Percentiles rank a stretch among this genome's conserved stretches.
Evolutionary conservation across 2,888 invertebrate genomes (phyloP).

Genomic region (Euspilapteryx auroguttella): DNA sequence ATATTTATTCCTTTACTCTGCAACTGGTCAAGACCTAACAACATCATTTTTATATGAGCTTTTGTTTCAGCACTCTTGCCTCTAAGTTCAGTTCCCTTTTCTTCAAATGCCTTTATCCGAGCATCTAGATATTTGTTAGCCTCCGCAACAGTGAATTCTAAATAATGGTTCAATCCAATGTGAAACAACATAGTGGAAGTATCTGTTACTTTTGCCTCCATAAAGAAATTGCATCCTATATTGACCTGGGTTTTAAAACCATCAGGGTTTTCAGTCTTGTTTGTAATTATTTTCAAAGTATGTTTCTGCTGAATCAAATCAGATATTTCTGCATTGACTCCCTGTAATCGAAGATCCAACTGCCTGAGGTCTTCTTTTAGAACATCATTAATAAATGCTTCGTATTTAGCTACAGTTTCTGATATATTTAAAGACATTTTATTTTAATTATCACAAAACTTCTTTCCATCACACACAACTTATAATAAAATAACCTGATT

Average conservation of each 20-base stretch:
- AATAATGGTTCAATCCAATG: slow-evolving; percentile 74
- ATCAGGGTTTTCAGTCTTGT: slow-evolving; percentile 46
- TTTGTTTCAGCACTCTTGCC: slow-evolving; percentile 72
- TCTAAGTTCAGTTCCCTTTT: slow-evolving; percentile 63
- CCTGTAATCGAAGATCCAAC: slow-evolving; percentile 61
- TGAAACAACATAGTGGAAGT: slow-evolving; percentile 68
- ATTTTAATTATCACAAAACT: not conserved
- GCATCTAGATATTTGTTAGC: slow-evolving; percentile 71
- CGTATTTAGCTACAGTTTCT: slow-evolving; percentile 50
- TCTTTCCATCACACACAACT: too few relatives aligned
- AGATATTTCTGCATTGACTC: slow-evolving; percentile 66
- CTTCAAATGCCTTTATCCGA: slow-evolving; percentile 66
- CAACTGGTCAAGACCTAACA: slow-evolving; percentile 68
- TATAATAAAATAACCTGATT: too few relatives aligned
- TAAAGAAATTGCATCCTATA: slow-evolving; percentile 82
- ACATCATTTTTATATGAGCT: slow-evolving; percentile 76
- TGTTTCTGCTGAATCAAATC: slow-evolving; percentile 76
- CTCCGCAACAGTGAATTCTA: slow-evolving; percentile 73
- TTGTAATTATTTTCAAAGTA: slow-evolving; percentile 65
- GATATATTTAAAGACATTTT: slow-evolving; percentile 21
- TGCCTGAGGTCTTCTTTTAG: slow-evolving; percentile 70
- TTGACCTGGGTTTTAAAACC: slow-evolving; percentile 64
- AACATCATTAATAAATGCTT: slow-evolving; percentile 77
- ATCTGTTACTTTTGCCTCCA: slow-evolving; percentile 73
- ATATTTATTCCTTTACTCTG: too few relatives aligned